A percentile compares a stretch with the other conserved stretches of the same genome.
phyloP scores from a whole-genome alignment of 37 sponge, comb jelly and placozoan species.

The Mnemiopsis leidyi region DNA sequence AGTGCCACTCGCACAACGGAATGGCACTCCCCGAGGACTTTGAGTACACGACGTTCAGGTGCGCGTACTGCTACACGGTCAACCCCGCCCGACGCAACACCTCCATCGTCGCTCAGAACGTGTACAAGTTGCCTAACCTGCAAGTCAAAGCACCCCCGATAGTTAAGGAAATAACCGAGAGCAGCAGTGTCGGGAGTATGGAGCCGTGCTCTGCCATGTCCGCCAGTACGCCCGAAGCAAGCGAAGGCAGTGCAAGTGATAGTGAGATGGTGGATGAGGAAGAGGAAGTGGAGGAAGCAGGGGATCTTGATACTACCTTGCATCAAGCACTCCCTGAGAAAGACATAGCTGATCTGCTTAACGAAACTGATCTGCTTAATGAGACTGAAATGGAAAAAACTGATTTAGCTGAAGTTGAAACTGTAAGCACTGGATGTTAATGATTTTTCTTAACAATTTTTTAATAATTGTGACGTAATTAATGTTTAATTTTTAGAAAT shows the following conservation, averaged over 20 bases:
- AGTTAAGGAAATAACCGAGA: slow-evolving; percentile 21
- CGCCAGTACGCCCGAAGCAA: background rate
- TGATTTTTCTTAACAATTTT: background rate
- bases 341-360: background rate
- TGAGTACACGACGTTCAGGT: slow-evolving; percentile 86
- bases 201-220: background rate
- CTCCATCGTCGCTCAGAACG: slow-evolving; percentile 58
- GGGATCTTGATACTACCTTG: background rate
- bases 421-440: background rate
- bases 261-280: background rate
- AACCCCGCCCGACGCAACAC: slow-evolving; percentile 81
- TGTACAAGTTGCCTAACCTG: slow-evolving; percentile 46
- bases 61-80: slow-evolving; percentile 90
- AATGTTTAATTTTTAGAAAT: background rate
- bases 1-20: slow-evolving; percentile 87
- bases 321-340: background rate
- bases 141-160: slow-evolving; percentile 46
- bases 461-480: background rate
- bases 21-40: slow-evolving; percentile 88
- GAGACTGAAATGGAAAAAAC: background rate
- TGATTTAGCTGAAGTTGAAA: background rate
- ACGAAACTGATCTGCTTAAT: background rate
- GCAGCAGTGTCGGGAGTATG: background rate
- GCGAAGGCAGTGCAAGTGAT: background rate
- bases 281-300: background rate